Conservation (phyloP, 2,797 vertebrate genomes). For the Pantherophis vulpinus region DNA sequence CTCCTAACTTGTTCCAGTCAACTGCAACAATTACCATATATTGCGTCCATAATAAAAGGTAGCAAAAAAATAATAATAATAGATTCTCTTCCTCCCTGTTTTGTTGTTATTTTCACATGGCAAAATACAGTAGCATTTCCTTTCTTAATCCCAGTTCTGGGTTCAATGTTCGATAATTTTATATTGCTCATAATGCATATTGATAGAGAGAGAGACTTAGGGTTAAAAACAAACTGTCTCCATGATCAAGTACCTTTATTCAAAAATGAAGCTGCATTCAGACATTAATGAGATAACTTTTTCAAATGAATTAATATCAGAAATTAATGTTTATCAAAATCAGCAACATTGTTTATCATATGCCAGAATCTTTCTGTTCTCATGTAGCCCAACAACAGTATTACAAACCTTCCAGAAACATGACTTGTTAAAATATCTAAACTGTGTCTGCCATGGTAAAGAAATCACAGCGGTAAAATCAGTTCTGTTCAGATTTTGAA, state of each 20-base stretch:
- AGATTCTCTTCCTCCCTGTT: neutral
- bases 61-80: neutral
- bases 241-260: neutral
- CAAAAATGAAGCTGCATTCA: neutral
- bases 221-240: neutral
- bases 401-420: neutral
- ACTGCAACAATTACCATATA: neutral
- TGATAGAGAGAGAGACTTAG: neutral
- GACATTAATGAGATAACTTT: neutral
- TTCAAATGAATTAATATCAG: neutral
- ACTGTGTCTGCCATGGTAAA: neutral
- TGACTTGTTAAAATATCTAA: neutral
- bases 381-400: neutral
- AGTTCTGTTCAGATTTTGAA: neutral
- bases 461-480: neutral
- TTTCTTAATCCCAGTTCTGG: neutral
- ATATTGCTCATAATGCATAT: neutral
- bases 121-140: neutral
- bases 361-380: neutral
- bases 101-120: neutral
- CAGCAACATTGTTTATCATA: neutral
- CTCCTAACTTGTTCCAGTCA: neutral
- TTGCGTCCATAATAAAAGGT: neutral
- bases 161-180: neutral
- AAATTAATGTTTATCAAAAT: neutral